Evolutionary conservation across 2,797 vertebrate genomes (phyloP).

Genomic region (Hippoglossus hippoglossus): DNA sequence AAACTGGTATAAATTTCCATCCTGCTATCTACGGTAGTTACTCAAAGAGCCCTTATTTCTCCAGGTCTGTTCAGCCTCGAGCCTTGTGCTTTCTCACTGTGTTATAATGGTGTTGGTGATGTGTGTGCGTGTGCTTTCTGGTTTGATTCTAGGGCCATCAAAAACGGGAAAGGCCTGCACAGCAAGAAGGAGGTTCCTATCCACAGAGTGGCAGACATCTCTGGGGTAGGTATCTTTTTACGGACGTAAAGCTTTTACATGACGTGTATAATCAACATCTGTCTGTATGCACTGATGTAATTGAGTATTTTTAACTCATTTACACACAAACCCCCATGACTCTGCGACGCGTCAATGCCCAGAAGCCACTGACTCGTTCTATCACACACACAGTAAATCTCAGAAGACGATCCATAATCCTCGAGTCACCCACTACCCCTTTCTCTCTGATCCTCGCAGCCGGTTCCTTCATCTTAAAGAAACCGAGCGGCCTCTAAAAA

Average conservation of each 20-base stretch:
- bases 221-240: conserved; percentile 87
- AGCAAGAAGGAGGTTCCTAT: conserved; percentile 99
- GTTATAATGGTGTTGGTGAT: conserved; percentile 14
- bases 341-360: conserved; percentile 5
- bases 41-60: conserved; percentile 42
- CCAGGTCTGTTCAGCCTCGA: conserved; percentile 19
- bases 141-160: conserved; percentile 89
- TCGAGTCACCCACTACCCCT: conserved; percentile 25
- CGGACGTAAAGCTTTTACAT: too few relatives aligned
- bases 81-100: conserved; percentile 6
- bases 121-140: conserved; percentile 19
- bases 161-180: conserved; percentile 97
- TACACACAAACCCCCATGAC: conserved; percentile 5
- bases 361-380: conserved; percentile 6
- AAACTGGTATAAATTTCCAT: conserved; percentile 44
- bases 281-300: too few relatives aligned
- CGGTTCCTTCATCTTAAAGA: conserved; percentile 49
- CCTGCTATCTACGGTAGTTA: conserved; percentile 28
- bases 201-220: conserved; percentile 97
- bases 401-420: conserved; percentile 51
- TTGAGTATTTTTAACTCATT: not conserved
- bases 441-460: conserved; percentile 20
- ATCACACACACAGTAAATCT: conserved; percentile 27
- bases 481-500: conserved; percentile 72
- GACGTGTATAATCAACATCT: too few relatives aligned